These are phyloP conservation scores for Sinhomidia bicolor DNA, from an alignment of 2,888 invertebrate genomes.

Conservation along the genomic window DNA sequence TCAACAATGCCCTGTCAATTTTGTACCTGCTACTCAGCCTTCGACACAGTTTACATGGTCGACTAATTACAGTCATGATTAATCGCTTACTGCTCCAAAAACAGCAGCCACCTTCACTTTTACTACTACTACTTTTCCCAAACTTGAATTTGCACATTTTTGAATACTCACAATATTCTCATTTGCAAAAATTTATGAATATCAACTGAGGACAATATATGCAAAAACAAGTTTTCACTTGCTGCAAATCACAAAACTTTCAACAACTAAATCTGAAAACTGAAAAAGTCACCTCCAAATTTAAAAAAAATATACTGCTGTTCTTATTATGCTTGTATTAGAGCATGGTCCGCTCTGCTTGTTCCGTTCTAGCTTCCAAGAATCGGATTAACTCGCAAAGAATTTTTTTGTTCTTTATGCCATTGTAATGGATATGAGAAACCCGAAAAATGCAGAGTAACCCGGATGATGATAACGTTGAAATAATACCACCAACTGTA, in stretches of 20 bases:
- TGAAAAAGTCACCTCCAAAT: slow-evolving; percentile 17
- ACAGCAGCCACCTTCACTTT: slow-evolving; percentile 34
- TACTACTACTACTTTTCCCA: slow-evolving; percentile 18
- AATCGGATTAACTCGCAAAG: not conserved
- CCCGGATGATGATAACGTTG: slow-evolving; percentile 22
- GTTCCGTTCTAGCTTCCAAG: not conserved
- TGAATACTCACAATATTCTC: not conserved
- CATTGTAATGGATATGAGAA: not conserved
- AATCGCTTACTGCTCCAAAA: slow-evolving; percentile 53
- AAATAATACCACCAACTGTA: slow-evolving; percentile 24
- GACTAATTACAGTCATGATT: slow-evolving; percentile 58
- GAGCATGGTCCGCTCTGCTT: not conserved
- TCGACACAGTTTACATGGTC: slow-evolving; percentile 55
- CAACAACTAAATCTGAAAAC: not conserved
- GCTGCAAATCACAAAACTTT: not conserved
- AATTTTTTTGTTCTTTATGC: not conserved
- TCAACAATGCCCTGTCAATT: slow-evolving; percentile 51
- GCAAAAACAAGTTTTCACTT: too few species aligned
- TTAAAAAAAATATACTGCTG: not conserved
- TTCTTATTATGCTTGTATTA: not conserved
- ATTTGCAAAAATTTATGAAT: not conserved
- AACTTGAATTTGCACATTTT: slow-evolving; percentile 65
- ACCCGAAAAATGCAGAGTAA: slow-evolving; percentile 53
- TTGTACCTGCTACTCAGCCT: slow-evolving; percentile 40
- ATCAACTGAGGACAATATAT: too few species aligned